These are phyloP conservation scores for Agonopterix arenella DNA, from an alignment of 2,888 invertebrate genomes.

Conservation along the genomic window DNA sequence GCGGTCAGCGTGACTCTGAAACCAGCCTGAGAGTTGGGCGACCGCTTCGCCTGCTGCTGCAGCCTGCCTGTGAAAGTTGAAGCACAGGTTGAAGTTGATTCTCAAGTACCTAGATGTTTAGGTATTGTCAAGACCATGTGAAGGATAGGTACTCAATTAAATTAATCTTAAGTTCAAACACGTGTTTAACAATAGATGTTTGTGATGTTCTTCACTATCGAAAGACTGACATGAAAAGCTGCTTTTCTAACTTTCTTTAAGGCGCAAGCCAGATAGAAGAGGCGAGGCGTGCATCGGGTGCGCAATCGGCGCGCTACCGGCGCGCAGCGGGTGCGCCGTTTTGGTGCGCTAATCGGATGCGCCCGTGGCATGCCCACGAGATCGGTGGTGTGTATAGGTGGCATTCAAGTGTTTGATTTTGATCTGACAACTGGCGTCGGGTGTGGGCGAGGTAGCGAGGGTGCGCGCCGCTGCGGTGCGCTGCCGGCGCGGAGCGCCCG, in stretches of 20 bases:
- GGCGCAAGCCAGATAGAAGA: no score
- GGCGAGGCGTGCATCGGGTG: neutral
- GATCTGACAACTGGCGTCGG: neutral
- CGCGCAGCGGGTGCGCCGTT: neutral
- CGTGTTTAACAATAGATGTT: conserved; percentile 16
- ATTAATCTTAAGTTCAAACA: conserved; percentile 9
- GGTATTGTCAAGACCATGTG: no score
- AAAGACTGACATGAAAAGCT: neutral
- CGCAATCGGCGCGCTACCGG: neutral
- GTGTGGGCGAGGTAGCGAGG: neutral
- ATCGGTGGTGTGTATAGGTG: neutral
- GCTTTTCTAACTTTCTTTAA: neutral
- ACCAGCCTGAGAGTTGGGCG: neutral
- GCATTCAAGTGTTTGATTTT: neutral
- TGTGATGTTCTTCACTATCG: neutral
- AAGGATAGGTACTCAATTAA: no score
- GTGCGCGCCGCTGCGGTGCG: neutral
- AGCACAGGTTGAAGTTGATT: conserved; percentile 9
- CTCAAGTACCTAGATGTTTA: neutral
- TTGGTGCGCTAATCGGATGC: no score
- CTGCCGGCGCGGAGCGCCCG: neutral
- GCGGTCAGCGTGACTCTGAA: no score
- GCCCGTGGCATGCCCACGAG: neutral
- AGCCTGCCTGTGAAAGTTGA: conserved; percentile 4
- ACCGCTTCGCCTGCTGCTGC: neutral